Conservation (phyloP, 2,113 vertebrate species). For the Zosterops lateralis region DNA sequence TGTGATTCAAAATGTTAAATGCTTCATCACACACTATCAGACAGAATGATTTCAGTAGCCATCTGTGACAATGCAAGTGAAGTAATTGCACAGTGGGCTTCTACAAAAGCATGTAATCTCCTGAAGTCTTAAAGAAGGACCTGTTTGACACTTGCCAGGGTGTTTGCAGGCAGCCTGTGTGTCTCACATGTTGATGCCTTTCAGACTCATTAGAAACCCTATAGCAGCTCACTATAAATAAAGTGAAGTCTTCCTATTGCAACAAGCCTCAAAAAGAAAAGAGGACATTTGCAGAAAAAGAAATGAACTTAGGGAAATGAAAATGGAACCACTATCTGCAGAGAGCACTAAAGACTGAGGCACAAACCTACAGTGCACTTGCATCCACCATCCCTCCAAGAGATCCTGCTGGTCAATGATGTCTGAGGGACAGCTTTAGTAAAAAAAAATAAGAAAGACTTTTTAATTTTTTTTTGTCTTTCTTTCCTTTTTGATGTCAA, state of each 20-base stretch:
- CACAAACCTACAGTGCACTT: not conserved
- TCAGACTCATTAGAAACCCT: not conserved
- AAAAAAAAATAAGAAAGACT: not conserved
- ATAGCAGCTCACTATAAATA: not conserved
- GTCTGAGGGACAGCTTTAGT: not conserved
- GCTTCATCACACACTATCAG: constrained; percentile 14
- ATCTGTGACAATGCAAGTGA: not conserved
- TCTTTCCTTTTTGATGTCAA: not conserved
- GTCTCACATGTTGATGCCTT: not conserved
- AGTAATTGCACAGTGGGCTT: constrained; percentile 1
- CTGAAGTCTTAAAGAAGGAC: not conserved
- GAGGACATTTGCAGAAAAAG: not conserved
- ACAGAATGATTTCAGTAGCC: not conserved
- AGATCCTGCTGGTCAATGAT: not conserved
- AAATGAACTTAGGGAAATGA: not conserved
- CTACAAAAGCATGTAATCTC: not conserved
- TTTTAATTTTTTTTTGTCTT: not conserved
- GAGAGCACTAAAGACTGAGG: not conserved
- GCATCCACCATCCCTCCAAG: not conserved
- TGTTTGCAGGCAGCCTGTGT: not conserved
- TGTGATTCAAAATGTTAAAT: constrained; percentile 2
- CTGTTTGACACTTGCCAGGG: not conserved
- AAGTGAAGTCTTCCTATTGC: not conserved
- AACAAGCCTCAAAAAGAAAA: not conserved
- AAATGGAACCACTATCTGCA: not conserved